Conservation (phyloP, 2,888 invertebrate species). For the Hymenopus coronatus region DNA sequence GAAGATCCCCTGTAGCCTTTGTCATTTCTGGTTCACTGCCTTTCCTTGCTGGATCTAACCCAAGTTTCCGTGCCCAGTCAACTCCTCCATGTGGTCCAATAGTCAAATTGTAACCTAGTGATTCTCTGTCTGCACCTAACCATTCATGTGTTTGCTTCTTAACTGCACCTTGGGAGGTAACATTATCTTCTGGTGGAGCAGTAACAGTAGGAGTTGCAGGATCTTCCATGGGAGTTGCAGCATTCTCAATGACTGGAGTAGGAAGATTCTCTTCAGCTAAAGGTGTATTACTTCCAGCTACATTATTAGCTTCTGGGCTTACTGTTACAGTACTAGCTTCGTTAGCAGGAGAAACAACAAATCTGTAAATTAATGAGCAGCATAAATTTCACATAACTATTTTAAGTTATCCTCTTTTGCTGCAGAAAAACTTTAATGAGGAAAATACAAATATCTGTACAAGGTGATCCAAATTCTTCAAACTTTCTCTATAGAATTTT, state of each 20-base stretch:
- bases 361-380: slow-evolving; percentile 37
- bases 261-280: slow-evolving; percentile 36
- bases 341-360: slow-evolving; percentile 48
- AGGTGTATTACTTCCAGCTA: slow-evolving; percentile 5
- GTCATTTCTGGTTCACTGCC: slow-evolving; percentile 50
- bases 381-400: not conserved
- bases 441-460: too few species aligned
- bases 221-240: slow-evolving; percentile 44
- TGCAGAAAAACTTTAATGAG: too few species aligned
- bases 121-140: slow-evolving; percentile 36
- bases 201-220: not conserved
- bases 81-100: slow-evolving; percentile 60
- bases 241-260: slow-evolving; percentile 43
- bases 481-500: too few species aligned
- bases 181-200: slow-evolving; percentile 16
- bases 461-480: too few species aligned
- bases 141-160: slow-evolving; percentile 35
- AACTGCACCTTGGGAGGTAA: slow-evolving; percentile 9
- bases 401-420: not conserved
- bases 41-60: slow-evolving; percentile 48
- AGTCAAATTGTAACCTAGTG: slow-evolving; percentile 54
- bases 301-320: slow-evolving; percentile 4
- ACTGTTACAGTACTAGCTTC: slow-evolving; percentile 36
- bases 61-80: slow-evolving; percentile 65
- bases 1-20: slow-evolving; percentile 53